Conservation (phyloP, 2,888 invertebrate species). For the Dolichomitus sp. region DNA sequence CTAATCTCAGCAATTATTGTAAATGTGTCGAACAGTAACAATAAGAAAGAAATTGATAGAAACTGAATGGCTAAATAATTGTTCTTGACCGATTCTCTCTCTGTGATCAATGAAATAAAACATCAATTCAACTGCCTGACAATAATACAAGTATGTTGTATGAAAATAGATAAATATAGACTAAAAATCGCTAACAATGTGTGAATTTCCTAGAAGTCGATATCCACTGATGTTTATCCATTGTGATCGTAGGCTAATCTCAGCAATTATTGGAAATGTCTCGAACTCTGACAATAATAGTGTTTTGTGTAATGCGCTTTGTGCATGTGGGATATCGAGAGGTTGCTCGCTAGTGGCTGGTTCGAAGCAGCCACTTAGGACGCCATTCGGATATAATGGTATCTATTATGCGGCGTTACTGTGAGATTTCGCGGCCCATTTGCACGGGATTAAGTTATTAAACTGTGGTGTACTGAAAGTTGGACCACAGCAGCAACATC, state of each 20-base stretch:
- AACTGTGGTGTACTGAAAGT: constrained; percentile 34
- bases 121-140: no score
- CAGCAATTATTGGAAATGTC: constrained; percentile 37
- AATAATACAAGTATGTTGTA: not conserved
- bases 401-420: constrained; percentile 46
- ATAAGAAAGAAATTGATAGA: no score
- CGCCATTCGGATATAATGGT: constrained; percentile 46
- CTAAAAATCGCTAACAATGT: not conserved
- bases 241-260: constrained; percentile 33
- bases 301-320: not conserved
- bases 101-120: no score
- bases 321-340: constrained; percentile 28
- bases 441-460: constrained; percentile 56
- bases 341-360: not conserved
- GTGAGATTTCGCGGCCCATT: constrained; percentile 49
- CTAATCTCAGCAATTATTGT: constrained; percentile 44
- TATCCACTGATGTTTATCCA: not conserved
- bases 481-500: constrained; percentile 18
- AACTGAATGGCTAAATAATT: no score
- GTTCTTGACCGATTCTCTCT: no score
- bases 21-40: constrained; percentile 8
- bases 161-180: not conserved
- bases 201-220: not conserved
- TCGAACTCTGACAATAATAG: constrained; percentile 2
- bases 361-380: constrained; percentile 30